phyloP scores from a whole-genome alignment of 2,888 invertebrate genomes.

The Drosophila diplacantha region DNA sequence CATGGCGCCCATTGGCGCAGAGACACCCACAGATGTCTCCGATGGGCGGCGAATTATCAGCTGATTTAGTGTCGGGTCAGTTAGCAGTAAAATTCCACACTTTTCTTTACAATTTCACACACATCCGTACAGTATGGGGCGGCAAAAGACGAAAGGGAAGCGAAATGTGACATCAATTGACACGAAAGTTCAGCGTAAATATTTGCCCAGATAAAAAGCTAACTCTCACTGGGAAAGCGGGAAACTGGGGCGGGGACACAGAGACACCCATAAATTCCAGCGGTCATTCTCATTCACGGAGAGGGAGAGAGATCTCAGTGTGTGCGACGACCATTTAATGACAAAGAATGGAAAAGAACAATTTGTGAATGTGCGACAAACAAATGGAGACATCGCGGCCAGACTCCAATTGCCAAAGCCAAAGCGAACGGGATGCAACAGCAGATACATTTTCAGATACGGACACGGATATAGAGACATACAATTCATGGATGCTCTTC shows the following conservation, averaged over 20 bases:
- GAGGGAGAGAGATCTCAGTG: constrained; percentile 6
- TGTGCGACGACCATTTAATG: constrained; percentile 57
- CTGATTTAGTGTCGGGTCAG: constrained; percentile 69
- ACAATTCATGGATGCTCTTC: neutral
- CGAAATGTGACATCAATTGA: constrained; percentile 70
- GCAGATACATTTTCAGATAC: constrained; percentile 14
- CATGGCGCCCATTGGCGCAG: constrained; percentile 32
- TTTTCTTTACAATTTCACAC: constrained; percentile 67
- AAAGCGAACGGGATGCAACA: constrained; percentile 26
- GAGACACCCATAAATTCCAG: constrained; percentile 70
- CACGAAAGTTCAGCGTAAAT: constrained; percentile 71
- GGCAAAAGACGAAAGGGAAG: constrained; percentile 23
- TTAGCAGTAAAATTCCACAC: constrained; percentile 65
- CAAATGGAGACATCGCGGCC: constrained; percentile 72
- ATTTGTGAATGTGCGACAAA: constrained; percentile 73
- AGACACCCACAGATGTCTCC: constrained; percentile 33
- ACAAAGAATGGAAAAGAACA: constrained; percentile 71
- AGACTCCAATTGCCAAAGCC: constrained; percentile 64
- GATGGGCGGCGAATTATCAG: constrained; percentile 59
- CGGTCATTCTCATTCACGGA: constrained; percentile 57
- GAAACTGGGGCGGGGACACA: constrained; percentile 25
- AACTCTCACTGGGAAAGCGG: constrained; percentile 31
- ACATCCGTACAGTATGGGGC: constrained; percentile 9
- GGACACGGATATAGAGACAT: neutral
- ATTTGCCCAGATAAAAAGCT: constrained; percentile 67